Conservation (phyloP, 2,797 vertebrate species). For the Tenualosa thibaudeaui region DNA sequence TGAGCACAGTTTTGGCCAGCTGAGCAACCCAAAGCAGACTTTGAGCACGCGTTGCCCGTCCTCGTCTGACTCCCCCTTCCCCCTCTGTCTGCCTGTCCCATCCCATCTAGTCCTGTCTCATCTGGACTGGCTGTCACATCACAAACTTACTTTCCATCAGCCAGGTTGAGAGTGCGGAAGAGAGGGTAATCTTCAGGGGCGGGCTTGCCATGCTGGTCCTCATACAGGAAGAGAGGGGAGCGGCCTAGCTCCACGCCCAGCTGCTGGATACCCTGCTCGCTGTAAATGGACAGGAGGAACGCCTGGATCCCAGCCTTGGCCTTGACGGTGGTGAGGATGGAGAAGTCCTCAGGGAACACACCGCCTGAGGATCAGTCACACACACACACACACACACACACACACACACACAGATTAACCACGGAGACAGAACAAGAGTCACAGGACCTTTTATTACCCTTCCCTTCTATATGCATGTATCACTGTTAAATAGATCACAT, state of each 20-base stretch:
- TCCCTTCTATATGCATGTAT: background rate
- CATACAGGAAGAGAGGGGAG: slow-evolving; percentile 92
- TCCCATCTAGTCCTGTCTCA: background rate
- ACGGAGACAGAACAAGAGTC: background rate
- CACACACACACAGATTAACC: background rate
- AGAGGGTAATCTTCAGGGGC: slow-evolving; percentile 92
- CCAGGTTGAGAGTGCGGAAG: slow-evolving; percentile 88
- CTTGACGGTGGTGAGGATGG: slow-evolving; percentile 92
- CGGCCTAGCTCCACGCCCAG: slow-evolving; percentile 92
- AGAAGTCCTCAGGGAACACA: slow-evolving; percentile 95
- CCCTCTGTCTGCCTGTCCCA: background rate
- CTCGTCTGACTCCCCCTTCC: background rate
- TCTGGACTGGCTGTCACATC: background rate
- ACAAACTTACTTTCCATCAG: slow-evolving; percentile 91
- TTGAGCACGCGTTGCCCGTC: background rate
- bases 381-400: too few species aligned
- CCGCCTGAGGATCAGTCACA: slow-evolving; percentile 69
- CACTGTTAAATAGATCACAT: background rate
- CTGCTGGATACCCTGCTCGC: slow-evolving; percentile 90
- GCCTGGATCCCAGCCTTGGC: slow-evolving; percentile 91
- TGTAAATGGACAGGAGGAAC: slow-evolving; percentile 94
- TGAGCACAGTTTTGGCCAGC: background rate
- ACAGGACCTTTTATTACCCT: background rate
- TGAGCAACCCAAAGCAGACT: slow-evolving; percentile 12
- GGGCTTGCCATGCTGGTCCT: slow-evolving; percentile 92